Evolutionary conservation across 2,888 invertebrate genomes (phyloP).

Genomic region (Phengaris alcon): DNA sequence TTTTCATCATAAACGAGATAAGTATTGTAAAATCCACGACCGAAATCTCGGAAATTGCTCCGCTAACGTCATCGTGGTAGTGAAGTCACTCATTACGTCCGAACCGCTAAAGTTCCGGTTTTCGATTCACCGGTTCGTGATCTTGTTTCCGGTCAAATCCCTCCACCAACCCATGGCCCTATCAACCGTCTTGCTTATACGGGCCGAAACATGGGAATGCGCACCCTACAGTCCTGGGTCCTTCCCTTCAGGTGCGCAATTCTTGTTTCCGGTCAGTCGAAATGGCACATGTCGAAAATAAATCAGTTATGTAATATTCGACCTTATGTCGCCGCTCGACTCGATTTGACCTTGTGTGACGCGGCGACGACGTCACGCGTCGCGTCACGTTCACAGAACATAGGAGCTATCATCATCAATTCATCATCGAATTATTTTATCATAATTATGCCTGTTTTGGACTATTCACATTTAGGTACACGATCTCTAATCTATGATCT

Average conservation of each 20-base stretch:
- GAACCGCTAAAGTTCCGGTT: background rate
- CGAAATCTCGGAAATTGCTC: conserved; percentile 36
- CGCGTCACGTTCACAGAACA: background rate
- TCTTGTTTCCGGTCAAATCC: background rate
- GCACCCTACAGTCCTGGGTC: too few species aligned
- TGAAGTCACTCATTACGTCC: background rate
- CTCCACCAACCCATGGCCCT: too few species aligned
- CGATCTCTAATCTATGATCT: too few species aligned
- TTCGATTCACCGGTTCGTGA: background rate
- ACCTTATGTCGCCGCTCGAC: background rate
- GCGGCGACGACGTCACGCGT: background rate
- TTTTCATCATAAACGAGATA: conserved; percentile 20
- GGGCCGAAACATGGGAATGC: too few species aligned
- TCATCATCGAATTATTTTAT: background rate
- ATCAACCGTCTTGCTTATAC: too few species aligned
- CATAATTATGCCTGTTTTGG: too few species aligned
- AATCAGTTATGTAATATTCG: background rate
- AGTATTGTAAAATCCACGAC: conserved; percentile 37
- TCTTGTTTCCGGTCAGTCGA: background rate
- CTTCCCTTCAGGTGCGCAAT: too few species aligned
- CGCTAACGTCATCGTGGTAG: conserved; percentile 35
- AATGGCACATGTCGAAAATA: background rate
- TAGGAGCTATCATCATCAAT: background rate
- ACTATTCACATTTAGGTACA: too few species aligned
- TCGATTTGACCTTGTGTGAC: conserved; percentile 4